phyloP scores from a whole-genome alignment of 1,140 invertebrate genomes.

The Drosophila insularis region DNA sequence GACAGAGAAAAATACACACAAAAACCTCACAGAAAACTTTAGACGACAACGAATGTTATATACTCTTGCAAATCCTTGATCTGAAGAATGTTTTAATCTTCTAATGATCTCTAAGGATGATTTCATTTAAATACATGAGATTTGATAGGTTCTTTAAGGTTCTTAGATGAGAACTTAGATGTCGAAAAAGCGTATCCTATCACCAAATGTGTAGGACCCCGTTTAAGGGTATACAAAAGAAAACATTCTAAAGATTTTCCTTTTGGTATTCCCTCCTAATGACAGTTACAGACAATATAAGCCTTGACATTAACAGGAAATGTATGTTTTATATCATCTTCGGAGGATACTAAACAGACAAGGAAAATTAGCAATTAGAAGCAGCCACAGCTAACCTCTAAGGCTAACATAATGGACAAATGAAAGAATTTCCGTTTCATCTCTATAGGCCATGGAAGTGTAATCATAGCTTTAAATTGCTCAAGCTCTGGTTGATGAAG shows the following conservation, averaged over 20 bases:
- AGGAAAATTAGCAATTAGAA: constrained; percentile 2
- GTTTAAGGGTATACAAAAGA: neutral
- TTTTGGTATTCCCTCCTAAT: constrained; percentile 27
- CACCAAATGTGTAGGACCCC: too few relatives aligned
- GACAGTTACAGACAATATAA: constrained; percentile 11
- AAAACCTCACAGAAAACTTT: neutral
- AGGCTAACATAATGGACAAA: neutral
- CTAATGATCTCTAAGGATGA: too few relatives aligned
- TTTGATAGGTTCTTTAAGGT: too few relatives aligned
- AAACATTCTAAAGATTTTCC: constrained; percentile 24
- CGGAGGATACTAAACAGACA: constrained; percentile 2
- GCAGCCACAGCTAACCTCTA: neutral
- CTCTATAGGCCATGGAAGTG: neutral
- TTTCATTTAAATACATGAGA: too few relatives aligned
- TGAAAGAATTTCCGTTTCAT: neutral
- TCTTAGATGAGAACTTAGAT: too few relatives aligned
- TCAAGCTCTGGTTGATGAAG: constrained; percentile 8
- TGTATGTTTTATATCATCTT: constrained; percentile 1
- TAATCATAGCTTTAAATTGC: too few relatives aligned
- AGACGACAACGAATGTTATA: too few relatives aligned
- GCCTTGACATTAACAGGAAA: constrained; percentile 4
- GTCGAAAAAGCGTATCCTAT: too few relatives aligned
- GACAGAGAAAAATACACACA: constrained; percentile 22
- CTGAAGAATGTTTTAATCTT: too few relatives aligned
- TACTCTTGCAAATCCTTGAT: too few relatives aligned